Percentiles rank a stretch among this genome's conserved stretches.
These are phyloP conservation scores for Lycocerus yunnanus DNA, from an alignment of 2,888 invertebrate species.

Conservation along the genomic window DNA sequence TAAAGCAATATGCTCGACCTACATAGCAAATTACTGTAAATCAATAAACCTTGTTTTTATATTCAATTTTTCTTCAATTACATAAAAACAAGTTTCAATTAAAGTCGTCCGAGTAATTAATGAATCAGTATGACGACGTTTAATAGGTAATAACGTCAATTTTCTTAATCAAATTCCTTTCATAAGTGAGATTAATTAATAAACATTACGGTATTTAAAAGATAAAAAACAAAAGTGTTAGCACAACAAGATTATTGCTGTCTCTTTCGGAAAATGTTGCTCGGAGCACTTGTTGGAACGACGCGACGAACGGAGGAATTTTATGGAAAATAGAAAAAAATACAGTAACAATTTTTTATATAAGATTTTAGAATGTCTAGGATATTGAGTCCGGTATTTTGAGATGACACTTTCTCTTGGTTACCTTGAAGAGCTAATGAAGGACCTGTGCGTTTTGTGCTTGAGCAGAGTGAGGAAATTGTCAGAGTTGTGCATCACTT, in stretches of 20 bases:
- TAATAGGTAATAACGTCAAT: neutral
- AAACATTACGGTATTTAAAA: neutral
- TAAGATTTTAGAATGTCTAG: too few relatives aligned
- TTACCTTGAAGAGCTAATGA: too few relatives aligned
- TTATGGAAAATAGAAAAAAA: too few relatives aligned
- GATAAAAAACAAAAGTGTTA: neutral
- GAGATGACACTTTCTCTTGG: too few relatives aligned
- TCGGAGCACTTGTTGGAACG: neutral
- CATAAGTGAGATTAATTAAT: neutral
- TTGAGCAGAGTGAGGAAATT: too few relatives aligned
- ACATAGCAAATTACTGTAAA: neutral
- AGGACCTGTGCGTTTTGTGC: too few relatives aligned
- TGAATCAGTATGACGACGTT: neutral
- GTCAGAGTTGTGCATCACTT: too few relatives aligned
- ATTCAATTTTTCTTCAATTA: neutral
- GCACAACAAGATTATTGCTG: neutral
- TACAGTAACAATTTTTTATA: too few relatives aligned
- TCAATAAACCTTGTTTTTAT: neutral
- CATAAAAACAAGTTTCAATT: neutral
- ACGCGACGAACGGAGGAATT: too few relatives aligned
- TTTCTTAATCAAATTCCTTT: neutral
- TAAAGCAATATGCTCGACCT: neutral
- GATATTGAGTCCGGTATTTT: too few relatives aligned
- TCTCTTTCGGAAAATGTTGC: neutral
- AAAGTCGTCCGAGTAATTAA: neutral